Evolutionary conservation across 2,888 invertebrate genomes (phyloP).

Genomic region (Pollenia amentaria): DNA sequence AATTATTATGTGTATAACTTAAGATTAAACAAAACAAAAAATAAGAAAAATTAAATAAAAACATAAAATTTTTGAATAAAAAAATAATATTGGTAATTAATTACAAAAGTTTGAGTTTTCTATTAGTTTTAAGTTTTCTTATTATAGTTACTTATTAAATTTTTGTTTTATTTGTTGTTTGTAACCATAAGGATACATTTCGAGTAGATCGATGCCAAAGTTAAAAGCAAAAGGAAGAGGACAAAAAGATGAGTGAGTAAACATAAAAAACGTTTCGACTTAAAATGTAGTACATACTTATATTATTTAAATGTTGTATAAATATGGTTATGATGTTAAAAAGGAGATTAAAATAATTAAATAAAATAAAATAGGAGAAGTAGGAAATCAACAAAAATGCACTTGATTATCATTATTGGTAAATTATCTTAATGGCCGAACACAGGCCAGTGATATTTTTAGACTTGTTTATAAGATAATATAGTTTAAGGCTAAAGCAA

Average conservation of each 20-base stretch:
- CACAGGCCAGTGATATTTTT: conserved; percentile 17
- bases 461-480: conserved; percentile 3
- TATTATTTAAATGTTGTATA: conserved; percentile 18
- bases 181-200: conserved; percentile 42
- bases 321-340: conserved; percentile 53
- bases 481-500: conserved; percentile 15
- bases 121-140: conserved; percentile 53
- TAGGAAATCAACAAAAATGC: conserved; percentile 57
- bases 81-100: conserved; percentile 59
- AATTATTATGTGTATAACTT: conserved; percentile 63
- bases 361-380: conserved; percentile 40
- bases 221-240: not conserved
- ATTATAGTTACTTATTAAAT: conserved; percentile 14
- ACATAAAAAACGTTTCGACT: conserved; percentile 53
- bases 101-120: conserved; percentile 63
- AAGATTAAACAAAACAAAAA: conserved; percentile 60
- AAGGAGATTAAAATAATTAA: conserved; percentile 7
- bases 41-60: conserved; percentile 45
- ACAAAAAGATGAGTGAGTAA: conserved; percentile 40
- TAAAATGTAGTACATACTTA: conserved; percentile 51
- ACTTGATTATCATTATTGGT: conserved; percentile 45
- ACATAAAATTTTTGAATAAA: conserved; percentile 35
- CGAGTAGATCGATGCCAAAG: conserved; percentile 34
- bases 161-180: conserved; percentile 14
- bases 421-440: conserved; percentile 33